Conservation (phyloP, 2,797 vertebrate genomes). For the Semotilus atromaculatus region DNA sequence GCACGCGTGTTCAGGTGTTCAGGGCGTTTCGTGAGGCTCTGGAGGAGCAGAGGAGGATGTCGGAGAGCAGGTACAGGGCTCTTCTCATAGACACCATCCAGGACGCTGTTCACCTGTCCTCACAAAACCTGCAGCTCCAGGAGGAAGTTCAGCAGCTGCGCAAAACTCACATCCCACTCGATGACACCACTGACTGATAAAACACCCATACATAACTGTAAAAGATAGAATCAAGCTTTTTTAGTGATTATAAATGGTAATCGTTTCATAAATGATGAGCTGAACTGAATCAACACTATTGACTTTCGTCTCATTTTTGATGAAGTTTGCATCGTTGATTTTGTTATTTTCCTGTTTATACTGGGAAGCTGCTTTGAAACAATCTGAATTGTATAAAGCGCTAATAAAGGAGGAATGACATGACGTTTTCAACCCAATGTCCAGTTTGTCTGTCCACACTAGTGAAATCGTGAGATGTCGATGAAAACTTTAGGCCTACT, state of each 20-base stretch:
- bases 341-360: background rate
- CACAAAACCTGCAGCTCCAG: conserved; percentile 80
- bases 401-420: background rate
- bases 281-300: background rate
- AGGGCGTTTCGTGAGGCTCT: conserved; percentile 77
- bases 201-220: background rate
- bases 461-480: background rate
- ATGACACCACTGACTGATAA: background rate
- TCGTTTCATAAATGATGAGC: background rate
- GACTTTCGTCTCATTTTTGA: background rate
- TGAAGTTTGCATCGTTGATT: background rate
- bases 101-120: conserved; percentile 77
- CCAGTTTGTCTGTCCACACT: background rate
- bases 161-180: conserved; percentile 56
- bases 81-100: conserved; percentile 81
- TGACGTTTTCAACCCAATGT: background rate
- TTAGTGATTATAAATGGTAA: background rate
- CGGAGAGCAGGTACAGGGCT: conserved; percentile 73
- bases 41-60: conserved; percentile 77
- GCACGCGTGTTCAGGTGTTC: conserved; percentile 77
- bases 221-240: background rate
- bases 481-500: background rate
- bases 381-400: background rate
- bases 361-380: background rate
- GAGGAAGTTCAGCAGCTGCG: conserved; percentile 72